Conservation (phyloP, 2,113 vertebrate genomes). For the Amphilophus citrinellus region DNA sequence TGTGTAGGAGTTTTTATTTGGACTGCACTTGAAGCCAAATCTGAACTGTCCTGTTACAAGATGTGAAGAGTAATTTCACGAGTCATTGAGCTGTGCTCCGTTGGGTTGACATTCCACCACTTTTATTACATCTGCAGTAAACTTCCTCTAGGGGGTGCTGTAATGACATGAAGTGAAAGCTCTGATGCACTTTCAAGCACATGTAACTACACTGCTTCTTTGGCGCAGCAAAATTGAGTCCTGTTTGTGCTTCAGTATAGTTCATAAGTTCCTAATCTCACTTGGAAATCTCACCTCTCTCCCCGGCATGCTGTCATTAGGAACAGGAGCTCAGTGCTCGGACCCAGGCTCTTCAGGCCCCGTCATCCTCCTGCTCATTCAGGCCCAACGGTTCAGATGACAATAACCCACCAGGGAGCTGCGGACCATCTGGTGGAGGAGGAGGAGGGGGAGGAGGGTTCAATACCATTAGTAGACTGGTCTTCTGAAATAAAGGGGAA, state of each 20-base stretch:
- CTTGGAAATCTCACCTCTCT: not conserved
- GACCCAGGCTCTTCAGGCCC: conserved; percentile 92
- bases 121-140: conserved; percentile 2
- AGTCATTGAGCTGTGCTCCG: conserved; percentile 54
- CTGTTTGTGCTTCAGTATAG: not conserved
- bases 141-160: conserved; percentile 64
- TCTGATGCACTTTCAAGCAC: not conserved
- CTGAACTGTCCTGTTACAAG: conserved; percentile 48
- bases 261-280: not conserved
- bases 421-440: conserved; percentile 94
- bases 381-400: conserved; percentile 96
- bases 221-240: not conserved
- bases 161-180: not conserved
- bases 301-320: conserved; percentile 68
- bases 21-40: conserved; percentile 29
- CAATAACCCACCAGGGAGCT: conserved; percentile 97
- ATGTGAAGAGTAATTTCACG: conserved; percentile 61
- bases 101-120: conserved; percentile 29
- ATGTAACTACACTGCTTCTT: not conserved
- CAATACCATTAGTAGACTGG: conserved; percentile 93
- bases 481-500: conserved; percentile 85
- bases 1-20: conserved; percentile 16
- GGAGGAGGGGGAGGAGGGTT: conserved; percentile 87
- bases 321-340: conserved; percentile 97
- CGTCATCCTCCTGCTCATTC: conserved; percentile 94